Evolutionary conservation across 2,888 invertebrate genomes (phyloP), one percentile per base, ranked within the genome.

Genomic region (Agriopis aurantiaria): DNA sequence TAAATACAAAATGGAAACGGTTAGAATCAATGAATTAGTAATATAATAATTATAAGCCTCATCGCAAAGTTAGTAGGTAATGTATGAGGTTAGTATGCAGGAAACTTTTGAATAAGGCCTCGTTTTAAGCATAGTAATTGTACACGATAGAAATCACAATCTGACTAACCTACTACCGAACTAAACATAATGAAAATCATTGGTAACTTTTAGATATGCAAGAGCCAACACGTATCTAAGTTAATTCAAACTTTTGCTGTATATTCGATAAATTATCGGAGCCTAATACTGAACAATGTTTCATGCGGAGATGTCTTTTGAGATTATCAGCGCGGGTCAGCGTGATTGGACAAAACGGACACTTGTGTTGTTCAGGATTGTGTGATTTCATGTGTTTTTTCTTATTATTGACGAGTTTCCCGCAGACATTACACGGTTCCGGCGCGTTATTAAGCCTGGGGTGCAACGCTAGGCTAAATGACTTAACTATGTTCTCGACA

Each of bases 311-410:
- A 86, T 96, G 96, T 69, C 95, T 94, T 89, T 96, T 96, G 82
- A 96, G 94, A 86, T 96, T 96, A 85, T 96, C 96, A 75, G 95
- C 96, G 72, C 96, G 92, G 56, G 96, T 96, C 81, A 96, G 95
- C 66, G 95, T 94, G 75, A 95, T 95, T 57, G 95, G 95, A 85
- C 96, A 96, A 80, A 95, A 87, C 4, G 96, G 96, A 78, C 96
- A 96, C 81, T 95, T 95, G 84, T 95, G 95, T 79, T 95, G 95
- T 80, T 95, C 95, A 14, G 96, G 96, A 76, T 95, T 95, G 85
- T 96, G 96, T 48, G 95, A 96, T 85, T 96, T 95, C 88, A 96
- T 91, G 83, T 96, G 96, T 83, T 96, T 96, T 95, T 96, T 96
- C 81, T 96, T 91, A 89, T 96, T 96, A 83, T 94, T 95, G 77